Percentiles rank a stretch among this genome's conserved stretches.
Conservation (phyloP, 2,113 vertebrate genomes). For the Macaca mulatta region DNA sequence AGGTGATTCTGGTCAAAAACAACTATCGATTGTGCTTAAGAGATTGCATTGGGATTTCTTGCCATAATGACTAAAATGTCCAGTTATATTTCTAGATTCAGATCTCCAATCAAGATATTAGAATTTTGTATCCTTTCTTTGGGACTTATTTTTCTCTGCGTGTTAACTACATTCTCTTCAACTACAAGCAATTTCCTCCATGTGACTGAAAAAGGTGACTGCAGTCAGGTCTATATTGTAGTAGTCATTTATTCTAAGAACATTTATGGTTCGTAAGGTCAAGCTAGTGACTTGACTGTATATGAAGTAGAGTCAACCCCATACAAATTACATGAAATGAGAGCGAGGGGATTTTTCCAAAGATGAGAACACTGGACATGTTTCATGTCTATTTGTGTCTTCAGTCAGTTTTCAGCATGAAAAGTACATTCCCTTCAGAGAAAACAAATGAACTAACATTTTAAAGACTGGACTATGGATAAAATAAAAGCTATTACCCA, state of each 20-base stretch:
- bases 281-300: background rate
- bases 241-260: background rate
- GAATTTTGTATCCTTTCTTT: background rate
- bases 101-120: background rate
- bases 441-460: background rate
- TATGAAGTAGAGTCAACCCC: background rate
- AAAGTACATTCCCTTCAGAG: background rate
- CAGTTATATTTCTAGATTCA: background rate
- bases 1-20: background rate
- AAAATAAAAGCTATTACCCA: background rate
- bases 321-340: background rate
- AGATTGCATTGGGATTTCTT: background rate
- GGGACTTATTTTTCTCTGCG: background rate
- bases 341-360: background rate
- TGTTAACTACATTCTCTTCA: background rate
- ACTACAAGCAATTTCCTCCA: background rate
- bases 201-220: background rate
- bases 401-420: background rate
- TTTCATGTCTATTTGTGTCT: background rate
- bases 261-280: background rate
- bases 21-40: background rate
- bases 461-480: background rate
- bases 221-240: rapidly evolving
- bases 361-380: background rate
- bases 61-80: background rate